Evolutionary conservation across 2,888 invertebrate genomes (phyloP), one percentile per base, ranked within the genome.

Genomic region (Octodonta nipae): DNA sequence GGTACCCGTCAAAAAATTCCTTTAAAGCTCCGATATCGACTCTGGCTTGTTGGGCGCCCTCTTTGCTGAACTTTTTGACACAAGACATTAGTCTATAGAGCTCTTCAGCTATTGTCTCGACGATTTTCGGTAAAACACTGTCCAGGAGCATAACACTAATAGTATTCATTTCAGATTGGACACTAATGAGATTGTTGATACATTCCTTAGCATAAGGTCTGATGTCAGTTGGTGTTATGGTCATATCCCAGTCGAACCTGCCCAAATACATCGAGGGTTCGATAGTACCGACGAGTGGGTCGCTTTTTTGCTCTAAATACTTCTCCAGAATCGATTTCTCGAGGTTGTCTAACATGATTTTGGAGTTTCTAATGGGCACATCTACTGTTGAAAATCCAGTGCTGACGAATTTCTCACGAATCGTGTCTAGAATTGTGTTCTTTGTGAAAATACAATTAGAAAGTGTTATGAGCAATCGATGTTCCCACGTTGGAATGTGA

Each of bases 191-290:
- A 59, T 86, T 86, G 44, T 81, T 82, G 30, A 85, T 74, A 43
- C 84, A 83, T 61, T 86, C 85, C 57, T 86, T 91, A 13, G 88
- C 81, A 52, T 93, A 95, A 0, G 86, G 86, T 30, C 84, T 66
- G 7, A 89, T 72, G 55, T 86, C 85, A 4, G 72, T 74, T 0
- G 84, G 79, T 29, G 76, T 69, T 30, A 75, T 70, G 46, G 82
- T 79, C 1, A 76, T 74, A 49, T 82, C 79, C 77, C 89, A 86
- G 53, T 83, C 83, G 54, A 89, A 85, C 35, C 79, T 70, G 0
- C 89, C 91, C 53, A 86, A 70, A 61, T 92, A 92, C 91, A 95
- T 92, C 40, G 87, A 88, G 4, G 87, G 88, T 61, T 95, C 93
- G 41, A 95, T 89, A 4, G 85, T 86, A n/a, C 91, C 92, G 13